Percentiles rank a stretch among this genome's conserved stretches.
Conservation (phyloP, 2,888 invertebrate species). For the Stomorhina lunata region DNA sequence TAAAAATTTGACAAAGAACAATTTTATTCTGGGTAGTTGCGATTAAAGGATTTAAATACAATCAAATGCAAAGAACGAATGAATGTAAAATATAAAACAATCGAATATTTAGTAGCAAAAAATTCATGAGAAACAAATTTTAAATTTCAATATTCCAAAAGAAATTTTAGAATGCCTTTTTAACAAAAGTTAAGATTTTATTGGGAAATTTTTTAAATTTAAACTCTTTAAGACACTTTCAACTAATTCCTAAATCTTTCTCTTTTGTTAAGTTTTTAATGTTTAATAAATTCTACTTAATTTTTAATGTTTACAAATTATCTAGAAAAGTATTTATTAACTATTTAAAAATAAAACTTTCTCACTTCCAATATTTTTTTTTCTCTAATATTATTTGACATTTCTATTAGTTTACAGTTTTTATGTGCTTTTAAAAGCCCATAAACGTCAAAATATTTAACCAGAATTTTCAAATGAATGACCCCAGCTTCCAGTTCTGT, state of each 20-base stretch:
- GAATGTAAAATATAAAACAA: not conserved
- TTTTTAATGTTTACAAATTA: not conserved
- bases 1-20: slow-evolving; percentile 26
- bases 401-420: not conserved
- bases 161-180: slow-evolving; percentile 18
- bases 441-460: slow-evolving; percentile 53
- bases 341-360: not conserved
- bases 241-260: slow-evolving; percentile 1
- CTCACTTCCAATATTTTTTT: not conserved
- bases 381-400: not conserved
- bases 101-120: slow-evolving; percentile 20
- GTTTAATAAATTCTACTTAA: slow-evolving; percentile 31
- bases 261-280: not conserved
- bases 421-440: slow-evolving; percentile 19
- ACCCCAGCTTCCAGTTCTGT: slow-evolving; percentile 47
- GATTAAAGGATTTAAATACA: slow-evolving; percentile 60
- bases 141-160: not conserved
- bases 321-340: not conserved
- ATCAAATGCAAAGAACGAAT: slow-evolving; percentile 17
- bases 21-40: slow-evolving; percentile 53
- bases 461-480: slow-evolving; percentile 11
- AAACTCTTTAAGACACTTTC: not conserved
- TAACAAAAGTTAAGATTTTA: not conserved
- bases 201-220: slow-evolving; percentile 1
- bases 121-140: slow-evolving; percentile 44